phyloP scores from a whole-genome alignment of 1,140 invertebrate species.

The Notospermus geniculatus region DNA sequence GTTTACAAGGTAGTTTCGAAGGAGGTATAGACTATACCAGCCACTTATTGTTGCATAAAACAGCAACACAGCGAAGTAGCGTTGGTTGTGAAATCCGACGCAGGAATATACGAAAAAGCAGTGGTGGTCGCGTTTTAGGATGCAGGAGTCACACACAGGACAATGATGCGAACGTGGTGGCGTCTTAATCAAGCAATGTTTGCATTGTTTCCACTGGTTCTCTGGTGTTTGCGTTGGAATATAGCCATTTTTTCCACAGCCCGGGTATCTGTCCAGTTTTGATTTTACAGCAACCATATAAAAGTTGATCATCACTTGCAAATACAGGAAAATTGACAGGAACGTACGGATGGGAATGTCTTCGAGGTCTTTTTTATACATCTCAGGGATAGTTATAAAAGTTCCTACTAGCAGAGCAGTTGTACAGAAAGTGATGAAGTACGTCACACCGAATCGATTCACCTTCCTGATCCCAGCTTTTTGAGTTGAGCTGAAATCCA shows the following conservation, averaged over 20 bases:
- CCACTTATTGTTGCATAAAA: constrained; percentile 53
- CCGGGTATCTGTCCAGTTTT: no score
- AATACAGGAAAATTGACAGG: neutral
- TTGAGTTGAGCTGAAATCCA: no score
- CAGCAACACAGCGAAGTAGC: constrained; percentile 83
- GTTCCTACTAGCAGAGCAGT: neutral
- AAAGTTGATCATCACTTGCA: no score
- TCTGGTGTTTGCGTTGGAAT: no score
- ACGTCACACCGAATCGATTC: constrained; percentile 1
- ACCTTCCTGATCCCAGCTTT: neutral
- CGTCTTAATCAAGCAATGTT: constrained; percentile 7
- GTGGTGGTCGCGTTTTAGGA: constrained; percentile 88
- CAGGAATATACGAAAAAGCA: constrained; percentile 87
- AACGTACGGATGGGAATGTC: neutral
- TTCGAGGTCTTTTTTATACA: neutral
- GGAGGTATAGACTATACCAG: no score
- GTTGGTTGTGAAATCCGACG: constrained; percentile 80
- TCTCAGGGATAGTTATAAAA: constrained; percentile 8
- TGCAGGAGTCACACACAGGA: constrained; percentile 70
- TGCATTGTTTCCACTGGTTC: constrained; percentile 18
- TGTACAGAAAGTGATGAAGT: neutral
- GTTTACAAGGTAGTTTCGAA: constrained; percentile 19
- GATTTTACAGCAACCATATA: no score
- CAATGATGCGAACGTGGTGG: constrained; percentile 77
- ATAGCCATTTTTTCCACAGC: no score